A percentile compares a stretch with the other conserved stretches of the same genome.
phyloP scores from a whole-genome alignment of 1,140 invertebrate species.

The Wiebesia pumilae region DNA sequence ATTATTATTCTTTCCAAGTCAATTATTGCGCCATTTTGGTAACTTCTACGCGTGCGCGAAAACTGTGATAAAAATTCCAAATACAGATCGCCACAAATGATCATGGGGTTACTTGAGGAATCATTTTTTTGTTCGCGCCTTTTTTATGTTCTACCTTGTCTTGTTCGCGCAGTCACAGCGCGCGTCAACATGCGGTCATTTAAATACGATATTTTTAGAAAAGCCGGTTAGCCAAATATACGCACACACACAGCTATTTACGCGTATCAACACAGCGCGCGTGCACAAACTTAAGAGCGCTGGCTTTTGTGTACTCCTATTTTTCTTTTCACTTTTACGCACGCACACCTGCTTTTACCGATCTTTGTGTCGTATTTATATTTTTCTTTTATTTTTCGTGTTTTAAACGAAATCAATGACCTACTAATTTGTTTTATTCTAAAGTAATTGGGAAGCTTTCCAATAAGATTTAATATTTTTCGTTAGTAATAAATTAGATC shows the following conservation, averaged over 20 bases:
- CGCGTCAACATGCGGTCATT: conserved; percentile 61
- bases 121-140: neutral
- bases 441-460: conserved; percentile 26
- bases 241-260: no score
- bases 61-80: neutral
- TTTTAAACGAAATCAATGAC: neutral
- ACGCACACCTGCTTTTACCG: no score
- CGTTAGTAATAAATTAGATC: conserved; percentile 6
- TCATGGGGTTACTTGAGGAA: neutral
- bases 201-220: conserved; percentile 67
- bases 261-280: neutral
- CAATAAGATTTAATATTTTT: conserved; percentile 27
- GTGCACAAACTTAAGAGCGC: neutral
- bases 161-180: neutral
- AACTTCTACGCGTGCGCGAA: neutral
- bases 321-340: no score
- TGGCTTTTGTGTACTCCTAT: neutral
- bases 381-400: neutral
- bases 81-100: neutral
- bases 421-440: conserved; percentile 12
- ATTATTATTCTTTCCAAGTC: neutral
- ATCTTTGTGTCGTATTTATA: no score
- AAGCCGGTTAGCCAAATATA: conserved; percentile 64
- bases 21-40: neutral
- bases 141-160: neutral